A percentile compares a stretch with the other conserved stretches of the same genome.
These are phyloP conservation scores for Proctacanthus coquilletti DNA, from an alignment of 1,140 invertebrate species.

Conservation along the genomic window DNA sequence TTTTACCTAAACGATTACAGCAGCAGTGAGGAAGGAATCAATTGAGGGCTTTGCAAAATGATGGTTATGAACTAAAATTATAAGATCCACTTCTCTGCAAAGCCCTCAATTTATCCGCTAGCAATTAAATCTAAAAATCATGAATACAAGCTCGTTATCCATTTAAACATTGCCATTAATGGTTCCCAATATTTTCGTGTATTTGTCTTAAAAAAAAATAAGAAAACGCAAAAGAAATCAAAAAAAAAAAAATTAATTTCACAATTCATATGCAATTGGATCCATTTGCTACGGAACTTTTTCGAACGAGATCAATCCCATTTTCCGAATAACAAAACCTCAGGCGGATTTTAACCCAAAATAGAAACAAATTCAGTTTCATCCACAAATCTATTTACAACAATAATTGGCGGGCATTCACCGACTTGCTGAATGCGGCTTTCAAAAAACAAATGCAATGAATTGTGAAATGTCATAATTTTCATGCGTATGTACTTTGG, in stretches of 20 bases:
- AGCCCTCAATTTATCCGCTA: neutral
- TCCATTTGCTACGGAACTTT: too few species aligned
- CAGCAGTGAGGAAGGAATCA: constrained; percentile 1
- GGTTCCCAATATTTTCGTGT: neutral
- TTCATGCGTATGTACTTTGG: too few species aligned
- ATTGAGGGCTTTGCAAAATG: neutral
- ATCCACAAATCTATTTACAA: too few species aligned
- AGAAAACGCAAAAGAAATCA: neutral
- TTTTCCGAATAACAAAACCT: neutral
- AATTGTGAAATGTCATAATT: too few species aligned
- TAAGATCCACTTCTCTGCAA: neutral
- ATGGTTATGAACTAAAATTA: neutral
- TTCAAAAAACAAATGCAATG: too few species aligned
- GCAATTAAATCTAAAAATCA: neutral
- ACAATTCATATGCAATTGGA: too few species aligned
- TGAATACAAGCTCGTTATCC: neutral
- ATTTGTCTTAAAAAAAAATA: neutral
- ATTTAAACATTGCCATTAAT: neutral
- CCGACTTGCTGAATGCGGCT: too few species aligned
- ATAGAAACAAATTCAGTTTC: too few species aligned
- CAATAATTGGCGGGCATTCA: too few species aligned
- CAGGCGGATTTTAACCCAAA: neutral
- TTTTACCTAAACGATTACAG: neutral
- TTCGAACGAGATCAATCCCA: neutral
- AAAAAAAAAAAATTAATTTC: neutral